A percentile compares a stretch with the other conserved stretches of the same genome.
Conservation (phyloP, 2,888 invertebrate species). For the Drosophila flavopinicola region DNA sequence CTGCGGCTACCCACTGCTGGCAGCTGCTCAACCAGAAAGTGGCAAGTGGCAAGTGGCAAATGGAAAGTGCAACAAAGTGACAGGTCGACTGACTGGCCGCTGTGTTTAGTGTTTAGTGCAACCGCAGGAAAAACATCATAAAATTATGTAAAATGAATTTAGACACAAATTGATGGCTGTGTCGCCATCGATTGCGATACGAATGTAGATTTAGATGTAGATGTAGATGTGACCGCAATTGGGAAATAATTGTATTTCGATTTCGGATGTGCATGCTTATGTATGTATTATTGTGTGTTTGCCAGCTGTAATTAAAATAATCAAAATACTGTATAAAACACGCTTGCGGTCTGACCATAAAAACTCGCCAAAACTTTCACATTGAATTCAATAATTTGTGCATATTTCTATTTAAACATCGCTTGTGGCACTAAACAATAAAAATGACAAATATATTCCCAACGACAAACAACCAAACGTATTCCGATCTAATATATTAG, state of each 20-base stretch:
- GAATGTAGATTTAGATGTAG: slow-evolving; percentile 11
- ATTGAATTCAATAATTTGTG: slow-evolving; percentile 27
- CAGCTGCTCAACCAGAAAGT: slow-evolving; percentile 3
- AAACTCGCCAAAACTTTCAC: slow-evolving; percentile 43
- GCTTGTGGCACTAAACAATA: slow-evolving; percentile 15
- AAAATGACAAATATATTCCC: slow-evolving; percentile 2
- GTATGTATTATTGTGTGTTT: slow-evolving; percentile 15
- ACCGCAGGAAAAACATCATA: slow-evolving; percentile 53
- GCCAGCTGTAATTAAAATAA: slow-evolving; percentile 76
- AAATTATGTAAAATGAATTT: slow-evolving; percentile 77
- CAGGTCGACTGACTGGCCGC: not conserved
- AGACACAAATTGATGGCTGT: slow-evolving; percentile 49
- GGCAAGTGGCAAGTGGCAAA: no score
- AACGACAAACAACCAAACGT: no score
- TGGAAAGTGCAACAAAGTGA: slow-evolving; percentile 10
- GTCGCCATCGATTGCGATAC: slow-evolving; percentile 25
- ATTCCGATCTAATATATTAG: slow-evolving; percentile 4
- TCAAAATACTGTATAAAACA: slow-evolving; percentile 59
- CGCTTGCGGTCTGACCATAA: slow-evolving; percentile 57
- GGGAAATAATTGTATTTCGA: slow-evolving; percentile 68
- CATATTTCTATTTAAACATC: slow-evolving; percentile 41
- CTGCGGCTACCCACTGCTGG: slow-evolving; percentile 8
- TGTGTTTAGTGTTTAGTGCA: slow-evolving; percentile 19
- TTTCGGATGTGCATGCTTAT: slow-evolving; percentile 9
- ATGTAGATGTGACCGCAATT: slow-evolving; percentile 61